phyloP scores from a whole-genome alignment of 2,797 vertebrate genomes.

The Sebastes flavidus region DNA sequence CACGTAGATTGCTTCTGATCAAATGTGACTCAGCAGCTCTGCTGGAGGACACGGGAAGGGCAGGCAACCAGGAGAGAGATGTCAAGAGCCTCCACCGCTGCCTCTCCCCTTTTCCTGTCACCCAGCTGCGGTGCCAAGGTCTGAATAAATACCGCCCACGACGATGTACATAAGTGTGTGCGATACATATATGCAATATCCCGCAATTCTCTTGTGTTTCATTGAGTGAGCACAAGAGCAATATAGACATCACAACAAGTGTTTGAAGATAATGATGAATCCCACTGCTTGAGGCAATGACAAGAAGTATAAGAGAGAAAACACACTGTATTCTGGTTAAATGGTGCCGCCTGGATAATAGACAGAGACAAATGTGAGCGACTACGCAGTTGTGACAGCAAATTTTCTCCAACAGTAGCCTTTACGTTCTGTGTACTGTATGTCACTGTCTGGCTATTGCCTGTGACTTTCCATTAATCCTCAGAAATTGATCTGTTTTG shows the following conservation, averaged over 20 bases:
- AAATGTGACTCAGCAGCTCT: conserved; percentile 40
- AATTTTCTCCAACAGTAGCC: conserved; percentile 35
- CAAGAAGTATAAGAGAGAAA: conserved; percentile 57
- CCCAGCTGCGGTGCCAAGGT: conserved; percentile 21
- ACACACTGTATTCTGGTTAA: conserved; percentile 61
- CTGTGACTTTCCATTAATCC: conserved; percentile 56
- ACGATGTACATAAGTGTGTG: conserved; percentile 17
- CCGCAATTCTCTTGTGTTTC: conserved; percentile 34
- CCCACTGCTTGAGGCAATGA: conserved; percentile 64
- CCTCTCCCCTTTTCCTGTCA: conserved; percentile 23
- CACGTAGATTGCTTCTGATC: conserved; percentile 52
- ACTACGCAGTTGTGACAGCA: conserved; percentile 48
- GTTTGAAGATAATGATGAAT: conserved; percentile 68
- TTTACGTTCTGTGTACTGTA: conserved; percentile 7
- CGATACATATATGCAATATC: conserved; percentile 32
- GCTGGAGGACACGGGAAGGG: conserved; percentile 63
- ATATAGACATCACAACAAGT: conserved; percentile 55
- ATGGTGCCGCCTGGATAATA: conserved; percentile 61
- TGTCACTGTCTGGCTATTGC: conserved; percentile 50
- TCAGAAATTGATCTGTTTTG: conserved; percentile 56
- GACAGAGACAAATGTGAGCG: conserved; percentile 65
- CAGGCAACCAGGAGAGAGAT: conserved; percentile 57
- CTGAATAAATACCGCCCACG: conserved; percentile 35
- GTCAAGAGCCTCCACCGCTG: conserved; percentile 39
- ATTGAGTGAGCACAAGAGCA: conserved; percentile 46